These are phyloP conservation scores for Bradypodion ventrale DNA, from an alignment of 2,797 vertebrate species.

Conservation along the genomic window DNA sequence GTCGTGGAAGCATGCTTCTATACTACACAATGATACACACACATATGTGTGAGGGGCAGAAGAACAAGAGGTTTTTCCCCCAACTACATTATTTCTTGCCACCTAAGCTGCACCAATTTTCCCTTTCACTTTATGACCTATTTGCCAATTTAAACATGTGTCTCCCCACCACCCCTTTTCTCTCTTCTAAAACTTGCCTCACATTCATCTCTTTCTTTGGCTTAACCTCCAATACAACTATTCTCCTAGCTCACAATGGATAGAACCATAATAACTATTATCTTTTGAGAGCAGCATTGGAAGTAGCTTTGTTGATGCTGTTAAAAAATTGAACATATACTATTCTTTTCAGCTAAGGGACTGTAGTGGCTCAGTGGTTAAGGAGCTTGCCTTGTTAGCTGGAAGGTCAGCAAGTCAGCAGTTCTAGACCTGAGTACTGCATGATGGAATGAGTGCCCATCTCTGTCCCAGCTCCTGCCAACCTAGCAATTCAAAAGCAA, in stretches of 20 bases:
- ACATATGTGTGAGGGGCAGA: constrained; percentile 7
- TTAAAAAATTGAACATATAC: not conserved
- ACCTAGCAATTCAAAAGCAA: no score
- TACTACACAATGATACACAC: constrained; percentile 37
- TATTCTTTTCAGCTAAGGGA: not conserved
- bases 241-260: not conserved
- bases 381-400: no score
- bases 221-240: no score
- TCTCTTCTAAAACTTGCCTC: not conserved
- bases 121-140: not conserved
- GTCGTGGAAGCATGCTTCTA: not conserved
- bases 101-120: not conserved
- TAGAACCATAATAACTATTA: not conserved
- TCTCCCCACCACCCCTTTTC: not conserved
- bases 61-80: not conserved
- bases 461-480: no score
- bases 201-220: no score
- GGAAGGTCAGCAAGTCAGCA: no score
- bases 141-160: not conserved
- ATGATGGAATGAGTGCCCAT: no score
- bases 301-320: not conserved
- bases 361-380: no score
- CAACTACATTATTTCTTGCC: no score
- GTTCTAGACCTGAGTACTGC: no score
- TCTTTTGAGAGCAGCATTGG: not conserved